A percentile compares a stretch with the other conserved stretches of the same genome.
phyloP scores from a whole-genome alignment of 2,113 vertebrate species.

The Sebastes schlegelii region DNA sequence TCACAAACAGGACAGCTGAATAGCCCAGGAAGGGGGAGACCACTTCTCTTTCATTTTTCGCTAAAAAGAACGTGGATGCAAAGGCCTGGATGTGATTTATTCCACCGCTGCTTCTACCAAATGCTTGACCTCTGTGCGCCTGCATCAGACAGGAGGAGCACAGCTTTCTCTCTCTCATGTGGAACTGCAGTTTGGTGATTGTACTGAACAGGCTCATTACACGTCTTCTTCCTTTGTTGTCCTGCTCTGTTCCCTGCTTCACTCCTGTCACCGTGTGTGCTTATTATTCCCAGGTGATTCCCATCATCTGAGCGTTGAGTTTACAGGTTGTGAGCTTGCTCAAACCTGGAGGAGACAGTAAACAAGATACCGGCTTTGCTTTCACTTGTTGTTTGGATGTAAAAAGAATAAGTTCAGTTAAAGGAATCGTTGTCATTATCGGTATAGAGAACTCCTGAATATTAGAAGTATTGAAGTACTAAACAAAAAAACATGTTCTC shows the following conservation, averaged over 20 bases:
- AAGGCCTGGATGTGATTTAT: conserved; percentile 44
- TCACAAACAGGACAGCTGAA: conserved; percentile 20
- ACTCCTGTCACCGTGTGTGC: neutral
- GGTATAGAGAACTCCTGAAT: neutral
- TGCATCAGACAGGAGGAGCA: conserved; percentile 21
- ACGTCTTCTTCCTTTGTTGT: neutral
- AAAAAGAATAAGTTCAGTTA: neutral
- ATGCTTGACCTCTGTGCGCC: conserved; percentile 23
- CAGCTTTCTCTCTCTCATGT: conserved; percentile 36
- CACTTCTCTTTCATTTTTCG: neutral
- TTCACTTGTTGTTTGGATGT: neutral
- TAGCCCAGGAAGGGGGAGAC: neutral
- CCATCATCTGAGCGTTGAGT: neutral
- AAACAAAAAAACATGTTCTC: no score
- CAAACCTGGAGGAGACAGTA: neutral
- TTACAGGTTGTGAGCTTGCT: neutral
- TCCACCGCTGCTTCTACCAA: conserved; percentile 13
- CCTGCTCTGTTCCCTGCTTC: neutral
- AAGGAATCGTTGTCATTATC: neutral
- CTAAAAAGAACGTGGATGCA: conserved; percentile 15
- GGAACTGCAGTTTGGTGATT: conserved; percentile 17
- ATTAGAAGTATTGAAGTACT: neutral
- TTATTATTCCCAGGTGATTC: conserved; percentile 16
- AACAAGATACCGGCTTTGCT: neutral
- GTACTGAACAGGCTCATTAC: conserved; percentile 22